Conservation (phyloP, 2,797 vertebrate species). For the Poecilia velifera region DNA sequence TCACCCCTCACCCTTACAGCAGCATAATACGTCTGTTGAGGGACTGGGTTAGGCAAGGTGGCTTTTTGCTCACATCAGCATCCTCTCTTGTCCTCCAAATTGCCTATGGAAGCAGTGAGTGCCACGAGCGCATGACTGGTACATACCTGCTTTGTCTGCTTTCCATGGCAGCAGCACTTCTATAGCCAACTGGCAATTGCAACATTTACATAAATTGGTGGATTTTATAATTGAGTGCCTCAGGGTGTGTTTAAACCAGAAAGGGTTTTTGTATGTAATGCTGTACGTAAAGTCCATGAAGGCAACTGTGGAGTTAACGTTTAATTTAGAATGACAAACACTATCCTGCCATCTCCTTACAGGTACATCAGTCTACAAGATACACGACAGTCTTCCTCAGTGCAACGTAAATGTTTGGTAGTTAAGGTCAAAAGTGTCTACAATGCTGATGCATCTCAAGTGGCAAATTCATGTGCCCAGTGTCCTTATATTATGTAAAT, state of each 20-base stretch:
- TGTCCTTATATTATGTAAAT: background rate
- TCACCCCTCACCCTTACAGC: constrained; percentile 73
- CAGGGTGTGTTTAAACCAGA: constrained; percentile 1
- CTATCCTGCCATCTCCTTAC: background rate
- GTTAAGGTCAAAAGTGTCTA: background rate
- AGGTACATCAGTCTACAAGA: background rate
- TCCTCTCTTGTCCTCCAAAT: constrained; percentile 67
- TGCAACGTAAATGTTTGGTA: background rate
- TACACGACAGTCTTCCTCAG: background rate
- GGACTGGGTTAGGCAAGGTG: constrained; percentile 50
- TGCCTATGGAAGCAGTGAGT: constrained; percentile 60
- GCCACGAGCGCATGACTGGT: constrained; percentile 24
- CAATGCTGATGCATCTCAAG: background rate
- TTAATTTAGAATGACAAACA: background rate
- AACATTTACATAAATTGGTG: constrained; percentile 2
- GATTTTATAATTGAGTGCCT: constrained; percentile 8
- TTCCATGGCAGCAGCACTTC: constrained; percentile 30
- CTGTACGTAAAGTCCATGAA: background rate
- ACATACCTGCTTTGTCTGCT: constrained; percentile 34
- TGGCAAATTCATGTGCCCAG: background rate
- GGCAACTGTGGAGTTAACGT: background rate
- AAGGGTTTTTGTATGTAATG: background rate
- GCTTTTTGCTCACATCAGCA: constrained; percentile 76
- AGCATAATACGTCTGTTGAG: constrained; percentile 71
- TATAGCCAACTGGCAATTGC: constrained; percentile 18